phyloP scores from a whole-genome alignment of 2,797 vertebrate genomes.

The Hyperoplus lanceolatus region DNA sequence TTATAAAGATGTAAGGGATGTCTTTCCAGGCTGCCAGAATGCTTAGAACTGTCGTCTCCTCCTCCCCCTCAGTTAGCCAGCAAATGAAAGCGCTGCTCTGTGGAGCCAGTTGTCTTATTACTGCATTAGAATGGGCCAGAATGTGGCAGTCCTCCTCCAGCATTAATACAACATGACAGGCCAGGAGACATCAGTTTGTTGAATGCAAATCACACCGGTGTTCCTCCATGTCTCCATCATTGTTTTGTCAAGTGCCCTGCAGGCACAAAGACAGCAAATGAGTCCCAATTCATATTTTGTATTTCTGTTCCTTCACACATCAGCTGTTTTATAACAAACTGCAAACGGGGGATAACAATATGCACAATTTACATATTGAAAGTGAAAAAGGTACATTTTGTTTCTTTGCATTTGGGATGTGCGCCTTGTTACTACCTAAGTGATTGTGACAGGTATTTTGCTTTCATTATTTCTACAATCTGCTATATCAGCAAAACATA shows the following conservation, averaged over 20 bases:
- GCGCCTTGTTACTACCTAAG: slow-evolving; percentile 53
- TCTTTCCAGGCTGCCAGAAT: slow-evolving; percentile 49
- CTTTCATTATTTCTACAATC: slow-evolving; percentile 65
- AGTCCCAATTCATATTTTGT: slow-evolving; percentile 77
- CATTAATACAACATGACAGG: slow-evolving; percentile 86
- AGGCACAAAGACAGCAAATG: slow-evolving; percentile 81
- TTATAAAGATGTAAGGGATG: slow-evolving; percentile 72
- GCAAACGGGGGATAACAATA: slow-evolving; percentile 54
- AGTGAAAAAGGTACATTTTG: slow-evolving; percentile 55
- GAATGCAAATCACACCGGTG: slow-evolving; percentile 84
- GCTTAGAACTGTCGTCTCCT: slow-evolving; percentile 45
- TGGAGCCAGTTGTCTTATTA: slow-evolving; percentile 76
- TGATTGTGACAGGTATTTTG: slow-evolving; percentile 66
- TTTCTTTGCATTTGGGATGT: slow-evolving; percentile 56
- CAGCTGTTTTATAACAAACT: slow-evolving; percentile 77
- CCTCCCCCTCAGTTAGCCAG: slow-evolving; percentile 52
- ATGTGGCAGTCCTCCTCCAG: slow-evolving; percentile 70
- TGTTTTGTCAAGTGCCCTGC: slow-evolving; percentile 84
- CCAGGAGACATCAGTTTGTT: slow-evolving; percentile 84
- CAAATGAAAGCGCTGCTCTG: slow-evolving; percentile 53
- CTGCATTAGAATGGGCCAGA: slow-evolving; percentile 70
- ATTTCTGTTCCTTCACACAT: slow-evolving; percentile 69
- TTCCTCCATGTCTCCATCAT: slow-evolving; percentile 83
- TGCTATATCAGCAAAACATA: slow-evolving; percentile 69
- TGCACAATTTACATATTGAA: slow-evolving; percentile 71